Conservation (phyloP, 1,140 invertebrate genomes). For the Anastrepha obliqua region DNA sequence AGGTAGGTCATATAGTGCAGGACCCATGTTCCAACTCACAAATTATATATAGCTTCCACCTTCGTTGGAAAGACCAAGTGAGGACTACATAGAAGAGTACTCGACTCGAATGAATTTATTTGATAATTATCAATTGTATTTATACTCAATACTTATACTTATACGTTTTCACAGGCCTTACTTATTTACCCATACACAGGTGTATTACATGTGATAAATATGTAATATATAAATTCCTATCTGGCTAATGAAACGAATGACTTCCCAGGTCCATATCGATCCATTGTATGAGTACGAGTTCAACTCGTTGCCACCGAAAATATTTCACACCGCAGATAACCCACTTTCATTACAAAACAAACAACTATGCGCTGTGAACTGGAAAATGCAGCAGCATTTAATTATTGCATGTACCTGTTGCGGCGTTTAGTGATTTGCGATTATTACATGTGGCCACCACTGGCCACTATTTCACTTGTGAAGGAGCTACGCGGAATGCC, state of each 20-base stretch:
- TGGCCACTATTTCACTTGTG: conserved; percentile 26
- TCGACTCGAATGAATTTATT: no score
- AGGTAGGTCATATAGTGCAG: no score
- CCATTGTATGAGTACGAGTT: neutral
- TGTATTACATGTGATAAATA: no score
- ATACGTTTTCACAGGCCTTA: no score
- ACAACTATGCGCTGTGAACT: neutral
- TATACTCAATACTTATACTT: no score
- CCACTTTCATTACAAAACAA: conserved; percentile 28
- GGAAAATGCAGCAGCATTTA: conserved; percentile 15
- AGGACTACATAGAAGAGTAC: no score
- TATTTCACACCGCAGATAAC: conserved; percentile 49
- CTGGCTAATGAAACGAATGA: neutral
- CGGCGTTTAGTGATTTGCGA: conserved; percentile 52
- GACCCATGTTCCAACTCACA: no score
- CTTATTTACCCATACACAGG: no score
- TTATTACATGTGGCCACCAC: conserved; percentile 38
- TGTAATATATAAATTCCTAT: no score
- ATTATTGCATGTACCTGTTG: conserved; percentile 52
- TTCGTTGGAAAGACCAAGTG: no score
- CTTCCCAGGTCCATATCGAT: conserved; percentile 8
- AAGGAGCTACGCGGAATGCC: conserved; percentile 37
- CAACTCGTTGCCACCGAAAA: conserved; percentile 42
- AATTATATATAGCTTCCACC: no score
- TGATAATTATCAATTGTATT: no score